Conservation (phyloP, 2,113 vertebrate species). For the Cavia porcellus region DNA sequence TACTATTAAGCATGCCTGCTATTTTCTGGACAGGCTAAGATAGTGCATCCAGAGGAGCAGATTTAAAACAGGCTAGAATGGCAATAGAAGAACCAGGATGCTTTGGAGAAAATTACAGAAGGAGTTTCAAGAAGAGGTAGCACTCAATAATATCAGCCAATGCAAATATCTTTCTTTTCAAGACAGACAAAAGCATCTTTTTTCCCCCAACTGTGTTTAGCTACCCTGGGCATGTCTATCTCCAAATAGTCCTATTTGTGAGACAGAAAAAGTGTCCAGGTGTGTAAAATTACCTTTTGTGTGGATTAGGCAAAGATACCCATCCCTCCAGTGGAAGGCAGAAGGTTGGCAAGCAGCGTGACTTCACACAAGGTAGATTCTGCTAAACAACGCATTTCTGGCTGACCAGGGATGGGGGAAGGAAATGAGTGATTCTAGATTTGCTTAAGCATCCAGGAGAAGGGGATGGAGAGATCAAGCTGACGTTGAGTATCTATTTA, state of each 20-base stretch:
- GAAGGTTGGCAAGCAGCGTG: background rate
- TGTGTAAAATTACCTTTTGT: background rate
- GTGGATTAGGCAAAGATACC: background rate
- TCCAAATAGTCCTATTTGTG: background rate
- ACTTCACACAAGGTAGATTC: background rate
- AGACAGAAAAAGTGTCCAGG: background rate
- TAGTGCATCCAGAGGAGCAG: background rate
- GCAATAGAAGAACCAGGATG: background rate
- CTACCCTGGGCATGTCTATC: no score
- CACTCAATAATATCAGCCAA: background rate
- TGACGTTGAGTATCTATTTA: slow-evolving; percentile 4
- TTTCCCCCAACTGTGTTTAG: background rate
- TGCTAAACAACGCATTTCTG: background rate
- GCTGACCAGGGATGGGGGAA: background rate
- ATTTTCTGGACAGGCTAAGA: background rate
- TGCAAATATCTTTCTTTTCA: background rate
- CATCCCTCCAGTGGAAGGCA: background rate
- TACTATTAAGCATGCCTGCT: background rate
- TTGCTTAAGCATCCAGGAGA: background rate
- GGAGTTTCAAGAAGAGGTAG: background rate
- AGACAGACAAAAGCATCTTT: background rate
- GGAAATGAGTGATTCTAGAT: background rate
- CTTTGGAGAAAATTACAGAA: slow-evolving; percentile 5
- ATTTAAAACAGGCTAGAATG: background rate
- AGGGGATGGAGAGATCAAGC: background rate